phyloP scores from a whole-genome alignment of 2,797 vertebrate species.

The Melanotaenia boesemani region DNA sequence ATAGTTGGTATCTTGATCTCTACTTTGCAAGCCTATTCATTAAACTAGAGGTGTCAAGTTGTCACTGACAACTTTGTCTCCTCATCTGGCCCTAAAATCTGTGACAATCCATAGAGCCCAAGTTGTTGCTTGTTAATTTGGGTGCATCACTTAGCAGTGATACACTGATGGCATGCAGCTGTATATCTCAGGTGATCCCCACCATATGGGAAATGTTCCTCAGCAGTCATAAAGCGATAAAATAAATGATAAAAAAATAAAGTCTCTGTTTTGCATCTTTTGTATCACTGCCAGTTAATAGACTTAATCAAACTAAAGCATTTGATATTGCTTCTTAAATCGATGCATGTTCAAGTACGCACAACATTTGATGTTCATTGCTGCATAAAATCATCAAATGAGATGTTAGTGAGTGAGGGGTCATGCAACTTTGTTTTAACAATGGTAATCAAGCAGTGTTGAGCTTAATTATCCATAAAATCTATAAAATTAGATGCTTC shows the following conservation, averaged over 20 bases:
- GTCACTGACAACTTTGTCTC: not conserved
- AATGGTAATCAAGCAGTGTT: not conserved
- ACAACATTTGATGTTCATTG: no score
- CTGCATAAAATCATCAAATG: no score
- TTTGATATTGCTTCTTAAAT: not conserved
- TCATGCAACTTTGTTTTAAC: no score
- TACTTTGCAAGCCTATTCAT: not conserved
- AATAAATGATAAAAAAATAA: not conserved
- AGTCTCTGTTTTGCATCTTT: not conserved
- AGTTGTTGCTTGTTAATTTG: not conserved
- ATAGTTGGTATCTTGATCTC: not conserved
- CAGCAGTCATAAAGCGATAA: not conserved
- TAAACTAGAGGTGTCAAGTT: not conserved
- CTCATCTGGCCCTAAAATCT: not conserved
- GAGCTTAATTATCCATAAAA: not conserved
- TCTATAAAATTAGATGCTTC: not conserved
- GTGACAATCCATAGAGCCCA: not conserved
- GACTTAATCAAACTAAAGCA: no score
- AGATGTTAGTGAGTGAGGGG: no score
- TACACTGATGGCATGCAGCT: not conserved
- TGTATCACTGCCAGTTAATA: not conserved
- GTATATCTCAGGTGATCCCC: not conserved
- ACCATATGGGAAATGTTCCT: not conserved
- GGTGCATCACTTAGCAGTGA: not conserved
- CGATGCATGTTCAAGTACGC: no score